Percentiles rank a stretch among this genome's conserved stretches.
These are phyloP conservation scores for Pampusana beccarii DNA, from an alignment of 2,113 vertebrate genomes.

Conservation along the genomic window DNA sequence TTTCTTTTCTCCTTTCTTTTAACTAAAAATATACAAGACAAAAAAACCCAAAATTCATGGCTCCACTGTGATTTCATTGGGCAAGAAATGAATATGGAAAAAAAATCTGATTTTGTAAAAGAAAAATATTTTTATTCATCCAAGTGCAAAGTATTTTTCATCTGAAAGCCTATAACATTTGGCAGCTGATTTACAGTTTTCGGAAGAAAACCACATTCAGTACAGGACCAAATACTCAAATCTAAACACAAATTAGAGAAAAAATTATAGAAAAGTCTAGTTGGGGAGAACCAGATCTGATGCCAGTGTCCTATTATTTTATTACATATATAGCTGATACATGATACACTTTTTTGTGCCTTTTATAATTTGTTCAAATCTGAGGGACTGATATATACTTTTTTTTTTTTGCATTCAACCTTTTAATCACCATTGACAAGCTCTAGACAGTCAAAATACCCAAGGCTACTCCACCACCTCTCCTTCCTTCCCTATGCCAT, in stretches of 20 bases:
- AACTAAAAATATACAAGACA: not conserved
- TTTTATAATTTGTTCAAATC: not conserved
- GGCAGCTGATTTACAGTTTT: not conserved
- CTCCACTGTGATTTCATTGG: fast-evolving
- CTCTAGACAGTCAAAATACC: too few species aligned
- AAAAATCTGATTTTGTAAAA: not conserved
- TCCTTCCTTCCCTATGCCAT: too few species aligned
- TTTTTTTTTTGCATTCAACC: not conserved
- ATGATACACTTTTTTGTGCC: not conserved
- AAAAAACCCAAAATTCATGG: not conserved
- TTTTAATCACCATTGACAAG: not conserved
- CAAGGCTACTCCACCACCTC: too few species aligned
- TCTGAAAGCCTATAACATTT: not conserved
- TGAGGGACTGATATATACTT: not conserved
- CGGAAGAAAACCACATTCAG: not conserved
- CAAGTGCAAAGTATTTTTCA: not conserved
- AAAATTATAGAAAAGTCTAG: not conserved
- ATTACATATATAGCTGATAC: not conserved
- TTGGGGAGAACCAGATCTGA: fast-evolving
- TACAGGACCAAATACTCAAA: not conserved
- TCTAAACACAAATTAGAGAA: not conserved
- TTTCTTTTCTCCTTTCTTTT: not conserved
- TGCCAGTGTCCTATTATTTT: not conserved
- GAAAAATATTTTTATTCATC: not conserved
- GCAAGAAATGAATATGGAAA: not conserved